phyloP scores from a whole-genome alignment of 2,888 invertebrate genomes.

The Andrena bucephala region DNA sequence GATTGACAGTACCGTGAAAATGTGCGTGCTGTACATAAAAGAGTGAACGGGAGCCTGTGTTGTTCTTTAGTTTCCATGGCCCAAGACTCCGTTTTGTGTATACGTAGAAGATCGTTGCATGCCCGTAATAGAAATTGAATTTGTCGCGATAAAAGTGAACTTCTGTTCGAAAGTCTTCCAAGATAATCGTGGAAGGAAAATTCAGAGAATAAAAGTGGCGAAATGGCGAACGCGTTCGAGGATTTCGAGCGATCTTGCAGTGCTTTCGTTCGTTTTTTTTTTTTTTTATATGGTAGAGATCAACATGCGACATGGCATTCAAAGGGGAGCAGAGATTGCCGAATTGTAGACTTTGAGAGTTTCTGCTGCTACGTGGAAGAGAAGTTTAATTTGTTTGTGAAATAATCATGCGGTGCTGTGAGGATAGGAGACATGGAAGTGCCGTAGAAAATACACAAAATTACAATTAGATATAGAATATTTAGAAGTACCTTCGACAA shows the following conservation, averaged over 20 bases:
- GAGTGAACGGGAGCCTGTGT: background rate
- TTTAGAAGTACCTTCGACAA: constrained; percentile 61
- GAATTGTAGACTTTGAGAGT: background rate
- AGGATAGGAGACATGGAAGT: constrained; percentile 84
- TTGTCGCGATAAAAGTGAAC: background rate
- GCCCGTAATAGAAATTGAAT: background rate
- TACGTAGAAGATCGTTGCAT: background rate
- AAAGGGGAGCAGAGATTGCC: background rate
- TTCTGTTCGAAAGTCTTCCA: background rate
- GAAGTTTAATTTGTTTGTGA: constrained; percentile 7
- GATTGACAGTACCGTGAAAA: constrained; percentile 27
- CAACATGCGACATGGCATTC: constrained; percentile 56
- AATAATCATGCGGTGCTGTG: constrained; percentile 81
- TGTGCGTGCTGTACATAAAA: constrained; percentile 37
- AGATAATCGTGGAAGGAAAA: background rate
- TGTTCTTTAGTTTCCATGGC: no score
- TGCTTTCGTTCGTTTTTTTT: background rate
- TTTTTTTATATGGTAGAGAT: background rate
- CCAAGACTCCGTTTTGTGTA: no score
- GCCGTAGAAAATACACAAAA: constrained; percentile 78
- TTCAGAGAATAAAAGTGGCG: background rate
- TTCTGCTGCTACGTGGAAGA: constrained; percentile 10
- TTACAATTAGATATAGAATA: constrained; percentile 61
- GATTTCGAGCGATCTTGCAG: background rate
- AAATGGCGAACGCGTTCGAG: background rate